Base-by-base conservation (phyloP, 2,113 vertebrate species). In the Anas platyrhynchos region DNA sequence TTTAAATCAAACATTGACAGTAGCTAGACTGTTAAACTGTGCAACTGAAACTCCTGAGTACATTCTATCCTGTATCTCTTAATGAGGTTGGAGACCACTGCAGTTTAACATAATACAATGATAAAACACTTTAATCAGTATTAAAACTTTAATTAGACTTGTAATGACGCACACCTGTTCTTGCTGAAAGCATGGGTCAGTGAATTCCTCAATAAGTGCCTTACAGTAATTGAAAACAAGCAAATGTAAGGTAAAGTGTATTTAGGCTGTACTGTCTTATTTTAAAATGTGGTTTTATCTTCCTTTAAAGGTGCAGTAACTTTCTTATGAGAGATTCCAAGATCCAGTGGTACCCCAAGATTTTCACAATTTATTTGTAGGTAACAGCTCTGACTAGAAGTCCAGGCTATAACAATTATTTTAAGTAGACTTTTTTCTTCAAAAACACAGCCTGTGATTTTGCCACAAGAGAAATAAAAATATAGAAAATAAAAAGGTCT, bases 11-110 rank as follows among this genome's bases (percentile, higher is more conserved):
- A 97, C 29, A 7, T 48, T 85, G 93, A 91, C 85, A 81, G 83
- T 44, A 81, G 87, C 74, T 68, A 34, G 67, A 61, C 72, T 95
- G 89, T 94, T 97, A 92, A 90, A 93, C 93, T 75, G 87, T 93
- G 89, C 76, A 88, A 12, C 83, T 83, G 93, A 95, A 97, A 97
- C 86, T 96, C 89, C 88, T 61, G 83, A 96, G 79, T 96, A 92
- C 91, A 89, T 89, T 92, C 80, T 90, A 86, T 88, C 65, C 90
- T 91, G 13, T 82, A 84, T 90, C 86, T 79, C 81, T 91, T 97
- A 97, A 96, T 95, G 95, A 97, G 97, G 88, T 96, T 96, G 96
- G 96, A 97, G 96, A 96, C 96, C 91, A 82, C 79, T 89, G 93
- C 94, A 86, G 76, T 96, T 98, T 95, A 95, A 97, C 95, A n/a